These are phyloP conservation scores for Lynx canadensis DNA, from an alignment of 2,113 vertebrate species.

Conservation along the genomic window DNA sequence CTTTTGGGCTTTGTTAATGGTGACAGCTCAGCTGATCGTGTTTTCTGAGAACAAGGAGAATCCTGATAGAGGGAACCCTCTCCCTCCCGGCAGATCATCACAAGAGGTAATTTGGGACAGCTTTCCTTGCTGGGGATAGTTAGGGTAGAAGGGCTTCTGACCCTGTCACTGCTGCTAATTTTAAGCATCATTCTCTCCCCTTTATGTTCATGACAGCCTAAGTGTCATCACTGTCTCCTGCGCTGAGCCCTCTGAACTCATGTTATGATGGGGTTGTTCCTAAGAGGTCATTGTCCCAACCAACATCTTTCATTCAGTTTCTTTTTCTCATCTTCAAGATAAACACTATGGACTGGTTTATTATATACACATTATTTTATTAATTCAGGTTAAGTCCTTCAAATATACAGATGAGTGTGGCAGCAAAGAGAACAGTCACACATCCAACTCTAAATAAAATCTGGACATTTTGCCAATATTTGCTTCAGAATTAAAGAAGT, in stretches of 20 bases:
- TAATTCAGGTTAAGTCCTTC: constrained; percentile 27
- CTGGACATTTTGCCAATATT: constrained; percentile 16
- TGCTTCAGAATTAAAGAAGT: background rate
- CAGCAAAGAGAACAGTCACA: background rate
- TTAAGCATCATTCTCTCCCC: background rate
- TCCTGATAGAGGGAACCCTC: constrained; percentile 11
- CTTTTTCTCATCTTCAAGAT: constrained; percentile 45
- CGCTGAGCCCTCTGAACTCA: background rate
- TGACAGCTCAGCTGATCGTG: constrained; percentile 65
- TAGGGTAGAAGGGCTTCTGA: constrained; percentile 29
- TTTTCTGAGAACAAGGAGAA: constrained; percentile 45
- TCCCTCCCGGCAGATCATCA: constrained; percentile 15
- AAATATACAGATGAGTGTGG: background rate
- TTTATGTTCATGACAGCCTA: background rate
- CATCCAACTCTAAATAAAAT: background rate
- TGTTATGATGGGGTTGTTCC: background rate
- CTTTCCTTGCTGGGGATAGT: constrained; percentile 33
- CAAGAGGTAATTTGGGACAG: constrained; percentile 48
- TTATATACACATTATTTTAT: background rate
- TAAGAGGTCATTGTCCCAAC: background rate
- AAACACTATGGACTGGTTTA: constrained; percentile 12
- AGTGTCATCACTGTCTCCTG: constrained; percentile 35
- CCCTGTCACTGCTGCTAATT: constrained; percentile 41
- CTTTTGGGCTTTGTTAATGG: constrained; percentile 68
- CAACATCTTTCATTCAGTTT: background rate